Percentiles rank a stretch among this genome's conserved stretches.
These are phyloP conservation scores for Stratiomys singularior DNA, from an alignment of 2,888 invertebrate genomes.

Conservation along the genomic window DNA sequence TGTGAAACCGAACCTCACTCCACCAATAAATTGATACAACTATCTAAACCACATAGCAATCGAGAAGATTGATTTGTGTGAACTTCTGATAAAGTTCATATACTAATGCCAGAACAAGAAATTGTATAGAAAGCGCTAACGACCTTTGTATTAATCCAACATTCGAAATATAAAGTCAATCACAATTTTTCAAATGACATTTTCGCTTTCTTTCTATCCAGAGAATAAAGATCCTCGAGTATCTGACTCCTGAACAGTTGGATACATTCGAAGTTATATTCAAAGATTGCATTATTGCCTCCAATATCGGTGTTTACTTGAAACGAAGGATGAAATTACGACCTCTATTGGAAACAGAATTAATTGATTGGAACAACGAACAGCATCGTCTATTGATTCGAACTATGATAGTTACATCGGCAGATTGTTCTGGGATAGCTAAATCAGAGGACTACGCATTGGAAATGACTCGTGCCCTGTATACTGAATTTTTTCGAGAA, in stretches of 20 bases:
- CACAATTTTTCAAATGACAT: not conserved
- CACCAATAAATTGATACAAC: too few relatives aligned
- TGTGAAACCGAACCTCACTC: too few relatives aligned
- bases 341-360: not conserved
- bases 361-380: slow-evolving; percentile 67
- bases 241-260: not conserved
- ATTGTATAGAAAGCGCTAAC: too few relatives aligned
- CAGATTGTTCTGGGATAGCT: slow-evolving; percentile 71
- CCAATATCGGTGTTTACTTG: slow-evolving; percentile 71
- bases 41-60: too few relatives aligned
- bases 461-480: slow-evolving; percentile 48
- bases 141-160: too few relatives aligned
- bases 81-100: too few relatives aligned
- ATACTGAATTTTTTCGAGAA: slow-evolving; percentile 65
- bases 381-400: slow-evolving; percentile 69
- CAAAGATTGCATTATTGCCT: slow-evolving; percentile 70
- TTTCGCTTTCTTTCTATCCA: not conserved
- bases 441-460: slow-evolving; percentile 71
- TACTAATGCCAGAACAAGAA: too few relatives aligned
- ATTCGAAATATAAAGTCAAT: too few relatives aligned
- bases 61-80: too few relatives aligned
- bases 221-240: not conserved
- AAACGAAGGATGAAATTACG: slow-evolving; percentile 65
- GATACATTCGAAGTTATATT: not conserved
- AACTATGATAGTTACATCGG: slow-evolving; percentile 71